Percentiles rank a stretch among this genome's conserved stretches.
Evolutionary conservation across 2,113 vertebrate species (phyloP).

Genomic region (Hiodon tergisus): DNA sequence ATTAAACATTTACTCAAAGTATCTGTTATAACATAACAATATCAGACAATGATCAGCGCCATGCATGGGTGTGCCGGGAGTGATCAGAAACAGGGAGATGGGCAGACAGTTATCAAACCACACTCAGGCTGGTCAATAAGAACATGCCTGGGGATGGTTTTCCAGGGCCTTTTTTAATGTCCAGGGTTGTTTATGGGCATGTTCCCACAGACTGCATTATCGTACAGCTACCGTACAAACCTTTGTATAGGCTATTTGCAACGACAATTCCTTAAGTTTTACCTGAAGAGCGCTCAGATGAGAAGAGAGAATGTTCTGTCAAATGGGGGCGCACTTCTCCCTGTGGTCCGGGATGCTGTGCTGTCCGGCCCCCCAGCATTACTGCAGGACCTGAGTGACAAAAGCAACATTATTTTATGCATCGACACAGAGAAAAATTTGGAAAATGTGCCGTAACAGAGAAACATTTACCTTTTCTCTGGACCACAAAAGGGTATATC

Average conservation of each 20-base stretch:
- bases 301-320: constrained; percentile 48
- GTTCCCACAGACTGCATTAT: neutral
- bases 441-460: neutral
- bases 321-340: constrained; percentile 26
- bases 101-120: too few species aligned
- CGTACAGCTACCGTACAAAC: neutral
- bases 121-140: too few species aligned
- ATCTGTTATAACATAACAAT: too few species aligned
- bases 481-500: too few species aligned
- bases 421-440: neutral
- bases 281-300: constrained; percentile 60
- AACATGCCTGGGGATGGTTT: too few species aligned
- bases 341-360: constrained; percentile 44
- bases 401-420: neutral
- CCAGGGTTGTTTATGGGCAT: neutral
- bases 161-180: too few species aligned
- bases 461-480: too few species aligned
- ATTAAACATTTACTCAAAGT: too few species aligned
- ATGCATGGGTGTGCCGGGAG: too few species aligned
- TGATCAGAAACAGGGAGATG: too few species aligned
- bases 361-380: constrained; percentile 22
- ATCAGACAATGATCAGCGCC: too few species aligned
- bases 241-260: too few species aligned
- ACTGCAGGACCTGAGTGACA: constrained; percentile 6
- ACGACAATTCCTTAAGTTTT: constrained; percentile 23